Evolutionary conservation across 64 coral and sea anemone genomes (phyloP), one percentile per base, ranked within the genome.

Genomic region (Trachythela sp.): DNA sequence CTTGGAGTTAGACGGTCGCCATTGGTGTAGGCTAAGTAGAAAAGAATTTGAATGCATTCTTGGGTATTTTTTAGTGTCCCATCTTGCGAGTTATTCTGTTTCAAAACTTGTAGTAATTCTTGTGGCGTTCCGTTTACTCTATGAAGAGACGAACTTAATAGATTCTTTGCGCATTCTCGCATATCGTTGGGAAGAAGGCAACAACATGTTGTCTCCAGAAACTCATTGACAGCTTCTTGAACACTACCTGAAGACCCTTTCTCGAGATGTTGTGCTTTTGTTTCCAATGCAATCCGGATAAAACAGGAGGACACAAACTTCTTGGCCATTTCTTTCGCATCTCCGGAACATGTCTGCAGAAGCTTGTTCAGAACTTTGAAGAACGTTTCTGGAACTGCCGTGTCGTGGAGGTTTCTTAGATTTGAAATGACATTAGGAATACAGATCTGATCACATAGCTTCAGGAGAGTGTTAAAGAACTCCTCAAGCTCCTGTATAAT

Each of bases 371-470:
- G 37, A 20, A 80, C 2, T 13, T 36, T 39, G 75, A 80, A 80
- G 37, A 80, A 80, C 2, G 3, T 37, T 37, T 80, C 34, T 39
- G 75, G 75, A 80, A 80, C 30, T 80, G 31, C 15, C 13, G 75
- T 80, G 20, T 35, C 37, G 15, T 80, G 34, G 34, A 80, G 75
- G 35, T 9, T 9, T 80, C 30, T n/a, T 35, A 80, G 75, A 80
- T 36, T 3, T 20, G 33, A 39, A 15, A 80, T 80, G 13, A 80
- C 34, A 80, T 80, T 80, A 15, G 75, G 75, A 39, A 80, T 80
- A 39, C 75, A 80, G 31, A 80, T 80, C 9, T 80, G 75, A 39
- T 80, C 75, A 22, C 75, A 80, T 34, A 80, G 75, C 75, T 80
- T 2, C 17, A 80, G 75, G 33, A 80, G 8, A 0, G 26, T 80